phyloP scores from a whole-genome alignment of 2,797 vertebrate genomes.

The Tenualosa thibaudeaui region DNA sequence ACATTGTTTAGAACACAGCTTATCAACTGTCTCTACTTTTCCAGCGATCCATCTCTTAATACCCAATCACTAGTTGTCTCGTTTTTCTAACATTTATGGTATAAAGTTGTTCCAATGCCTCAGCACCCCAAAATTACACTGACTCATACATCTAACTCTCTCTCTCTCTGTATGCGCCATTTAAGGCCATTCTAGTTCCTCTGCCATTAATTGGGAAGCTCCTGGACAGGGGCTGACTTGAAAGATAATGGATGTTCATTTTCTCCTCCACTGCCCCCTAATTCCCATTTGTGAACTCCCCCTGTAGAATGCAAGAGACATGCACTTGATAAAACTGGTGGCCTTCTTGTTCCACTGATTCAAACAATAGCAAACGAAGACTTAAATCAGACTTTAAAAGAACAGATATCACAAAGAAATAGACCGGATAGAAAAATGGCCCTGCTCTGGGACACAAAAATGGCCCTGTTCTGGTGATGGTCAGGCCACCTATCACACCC shows the following conservation, averaged over 20 bases:
- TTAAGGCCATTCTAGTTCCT: not conserved
- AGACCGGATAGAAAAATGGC: not conserved
- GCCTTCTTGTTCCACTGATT: not conserved
- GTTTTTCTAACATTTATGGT: not conserved
- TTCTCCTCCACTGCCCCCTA: constrained; percentile 26
- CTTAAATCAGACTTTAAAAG: not conserved
- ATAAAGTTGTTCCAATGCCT: not conserved
- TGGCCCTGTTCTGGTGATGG: not conserved
- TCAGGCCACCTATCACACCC: not conserved
- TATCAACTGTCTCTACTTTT: no score
- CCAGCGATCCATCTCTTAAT: not conserved
- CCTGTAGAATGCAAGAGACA: not conserved
- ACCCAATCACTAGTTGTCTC: not conserved
- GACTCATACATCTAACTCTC: not conserved
- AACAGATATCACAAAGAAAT: not conserved
- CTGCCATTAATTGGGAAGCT: constrained; percentile 19
- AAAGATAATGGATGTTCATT: constrained; percentile 35
- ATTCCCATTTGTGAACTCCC: constrained; percentile 11
- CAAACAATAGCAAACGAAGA: not conserved
- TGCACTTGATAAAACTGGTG: not conserved
- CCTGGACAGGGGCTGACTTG: constrained; percentile 24
- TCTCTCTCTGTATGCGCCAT: not conserved
- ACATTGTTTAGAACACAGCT: no score
- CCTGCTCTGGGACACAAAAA: no score
- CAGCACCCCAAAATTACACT: not conserved